Evolutionary conservation across 2,113 vertebrate species (phyloP).

Genomic region (Ursus arctos): DNA sequence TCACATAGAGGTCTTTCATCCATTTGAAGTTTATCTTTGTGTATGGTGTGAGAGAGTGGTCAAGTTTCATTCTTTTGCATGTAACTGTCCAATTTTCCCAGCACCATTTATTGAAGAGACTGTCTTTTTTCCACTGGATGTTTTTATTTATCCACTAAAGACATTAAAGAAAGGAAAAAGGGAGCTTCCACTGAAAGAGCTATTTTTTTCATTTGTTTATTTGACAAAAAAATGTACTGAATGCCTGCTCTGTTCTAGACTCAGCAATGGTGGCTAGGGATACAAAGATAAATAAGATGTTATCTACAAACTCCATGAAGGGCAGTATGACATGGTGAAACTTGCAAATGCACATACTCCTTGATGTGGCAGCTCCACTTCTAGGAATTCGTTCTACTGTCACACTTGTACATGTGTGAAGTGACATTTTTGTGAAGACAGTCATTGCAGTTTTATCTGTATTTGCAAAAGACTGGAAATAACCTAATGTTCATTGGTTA

Average conservation of each 20-base stretch:
- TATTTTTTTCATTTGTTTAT: background rate
- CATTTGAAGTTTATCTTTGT: too few relatives aligned
- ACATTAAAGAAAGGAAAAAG: background rate
- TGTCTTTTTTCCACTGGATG: too few relatives aligned
- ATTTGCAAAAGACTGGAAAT: conserved; percentile 6
- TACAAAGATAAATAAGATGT: background rate
- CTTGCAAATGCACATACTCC: background rate
- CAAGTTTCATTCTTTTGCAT: too few relatives aligned
- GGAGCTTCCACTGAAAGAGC: background rate
- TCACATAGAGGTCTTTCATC: too few relatives aligned
- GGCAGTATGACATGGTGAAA: background rate
- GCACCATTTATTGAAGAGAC: too few relatives aligned
- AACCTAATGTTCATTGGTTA: background rate
- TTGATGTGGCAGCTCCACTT: background rate
- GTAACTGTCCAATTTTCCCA: too few relatives aligned
- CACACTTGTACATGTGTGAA: background rate
- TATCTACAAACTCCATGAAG: background rate
- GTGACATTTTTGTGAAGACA: background rate
- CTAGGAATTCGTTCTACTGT: background rate
- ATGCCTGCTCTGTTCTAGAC: background rate
- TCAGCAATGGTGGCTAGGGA: background rate
- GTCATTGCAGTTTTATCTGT: background rate
- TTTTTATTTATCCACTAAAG: background rate
- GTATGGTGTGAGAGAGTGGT: too few relatives aligned
- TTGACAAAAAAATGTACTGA: background rate